phyloP scores from a whole-genome alignment of 53 echinoderm and acorn worm genomes.

The Apostichopus leukothele region DNA sequence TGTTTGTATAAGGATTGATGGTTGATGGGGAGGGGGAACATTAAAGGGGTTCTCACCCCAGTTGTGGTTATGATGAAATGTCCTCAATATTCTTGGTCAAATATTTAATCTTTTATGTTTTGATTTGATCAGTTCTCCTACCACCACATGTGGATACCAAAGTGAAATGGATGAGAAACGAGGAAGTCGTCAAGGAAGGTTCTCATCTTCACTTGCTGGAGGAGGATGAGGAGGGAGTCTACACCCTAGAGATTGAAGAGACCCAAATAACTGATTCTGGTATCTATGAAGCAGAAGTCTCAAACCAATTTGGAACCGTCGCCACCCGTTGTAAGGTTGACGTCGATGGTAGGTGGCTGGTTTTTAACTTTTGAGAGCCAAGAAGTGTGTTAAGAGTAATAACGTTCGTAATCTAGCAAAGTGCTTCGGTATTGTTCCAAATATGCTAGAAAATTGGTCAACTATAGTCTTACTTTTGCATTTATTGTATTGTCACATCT shows the following conservation, averaged over 20 bases:
- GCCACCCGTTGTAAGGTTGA: slow-evolving; percentile 77
- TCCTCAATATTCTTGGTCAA: too few species aligned
- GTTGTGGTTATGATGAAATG: too few species aligned
- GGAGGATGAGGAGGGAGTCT: slow-evolving; percentile 71
- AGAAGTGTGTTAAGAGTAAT: too few species aligned
- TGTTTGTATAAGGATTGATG: too few species aligned
- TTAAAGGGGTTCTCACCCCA: too few species aligned
- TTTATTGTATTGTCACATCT: too few species aligned
- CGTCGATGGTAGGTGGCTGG: slow-evolving; percentile 74
- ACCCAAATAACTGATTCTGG: slow-evolving; percentile 73
- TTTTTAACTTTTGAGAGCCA: not conserved
- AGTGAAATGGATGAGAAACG: slow-evolving; percentile 82
- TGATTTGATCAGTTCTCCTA: slow-evolving; percentile 57
- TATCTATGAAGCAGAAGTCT: slow-evolving; percentile 72
- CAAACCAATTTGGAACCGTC: slow-evolving; percentile 76
- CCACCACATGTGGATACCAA: slow-evolving; percentile 76
- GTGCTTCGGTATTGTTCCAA: not conserved
- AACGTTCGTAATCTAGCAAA: not conserved
- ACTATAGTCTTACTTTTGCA: not conserved
- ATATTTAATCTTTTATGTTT: too few species aligned
- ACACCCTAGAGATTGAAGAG: slow-evolving; percentile 88
- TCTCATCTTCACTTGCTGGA: slow-evolving; percentile 76
- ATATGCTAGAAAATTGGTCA: not conserved
- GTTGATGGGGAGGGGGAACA: too few species aligned
- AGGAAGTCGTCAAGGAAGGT: slow-evolving; percentile 64